Base-by-base conservation (phyloP, 1,140 invertebrate species). In the Coelopa frigida region DNA sequence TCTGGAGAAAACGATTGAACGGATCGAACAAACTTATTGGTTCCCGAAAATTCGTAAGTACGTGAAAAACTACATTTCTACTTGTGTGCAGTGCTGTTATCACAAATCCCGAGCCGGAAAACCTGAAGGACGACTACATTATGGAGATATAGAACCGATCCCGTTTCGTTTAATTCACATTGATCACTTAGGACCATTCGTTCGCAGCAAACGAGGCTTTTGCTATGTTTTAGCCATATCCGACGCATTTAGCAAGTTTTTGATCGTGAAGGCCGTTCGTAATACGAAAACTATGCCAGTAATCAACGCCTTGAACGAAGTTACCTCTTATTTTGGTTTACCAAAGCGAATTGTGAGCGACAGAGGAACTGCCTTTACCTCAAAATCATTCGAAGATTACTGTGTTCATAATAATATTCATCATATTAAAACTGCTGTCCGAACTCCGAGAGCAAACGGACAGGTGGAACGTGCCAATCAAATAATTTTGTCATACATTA, bases 221-320 rank as follows among this genome's bases (percentile, higher is more conserved):
- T 57, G 55, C 31, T 71, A 75, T 48, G 66, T 64, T 2, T 68
- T 75, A 43, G 69, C 67, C 0, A 41, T 74, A 1, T 72, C 68
- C 41, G 50, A 69, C 45, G 55, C 64, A 33, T 65, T 65, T 20
- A 52, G 32, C 22, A 51, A 51, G 29, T 51, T 48, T 39, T 2
- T 44, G 10, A 47, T 47, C 2, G 44, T 40, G 18, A 47, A 48
- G 33, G 10, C 50, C 11, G 45, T 47, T 7, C 33, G 33, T 4
- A 48, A 38, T n/a, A 55, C 56, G 3, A 49, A 42, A 27, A 46
- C 54, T 14, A 51, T 50, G 23, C 46, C 58, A 5, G 46, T 58
- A 18, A 55, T 69, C 17, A 54, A 52, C 4, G 39, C 54, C 6
- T 46, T 63, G 4, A 50, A 44, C 43, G 26, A 51, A 7, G 32